Base-by-base conservation (phyloP, 2,888 invertebrate genomes). In the Meliscaeva auricollis region DNA sequence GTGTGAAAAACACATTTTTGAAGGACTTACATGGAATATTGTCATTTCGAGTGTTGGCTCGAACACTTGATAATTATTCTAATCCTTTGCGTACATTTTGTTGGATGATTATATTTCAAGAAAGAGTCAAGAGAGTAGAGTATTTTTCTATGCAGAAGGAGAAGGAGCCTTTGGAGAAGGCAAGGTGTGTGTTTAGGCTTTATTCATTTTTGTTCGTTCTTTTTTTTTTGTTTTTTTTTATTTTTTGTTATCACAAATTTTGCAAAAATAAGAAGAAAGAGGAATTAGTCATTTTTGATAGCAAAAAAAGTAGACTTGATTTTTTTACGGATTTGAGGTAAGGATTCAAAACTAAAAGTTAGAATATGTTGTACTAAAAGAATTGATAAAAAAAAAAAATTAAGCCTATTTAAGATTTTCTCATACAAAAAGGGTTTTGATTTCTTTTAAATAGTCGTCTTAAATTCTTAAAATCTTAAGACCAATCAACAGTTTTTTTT, bases 21-120 rank as follows among this genome's bases (percentile, higher is more conserved):
- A 76, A 85, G 81, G 76, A 85, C 81, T 85, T 81, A 85, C 81
- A 73, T 26, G 76, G 73, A 85, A 81, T 77, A 77, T 85, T 85
- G 85, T 85, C 85, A 81, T 85, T 62, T 73, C 50, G 22, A 85
- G 84, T 84, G 84, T 80, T 84, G 66, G 46, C 80, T 41, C 68
- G 76, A 64, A 77, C 73, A 77, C 85, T 85, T 77, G 76, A 81
- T 26, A 35, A 60, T 69, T 72, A 69, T 64, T 81, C 50, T 85
- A 85, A 85, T 85, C 85, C 85, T 80, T 81, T 85, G 73, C 32
- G 69, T 58, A 85, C 48, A 84, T 15, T 75, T 74, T 78, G 11
- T 68, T 26, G 68, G 46, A 69, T 74, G 60, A 64, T 13, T 11
- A 17, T 9, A n/a, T 38, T 60, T 60, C 13, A 13, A 38, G 35